Conservation (phyloP, 30 jellyfish, hydroid and myxozoan genomes). For the Aurelia sp. region DNA sequence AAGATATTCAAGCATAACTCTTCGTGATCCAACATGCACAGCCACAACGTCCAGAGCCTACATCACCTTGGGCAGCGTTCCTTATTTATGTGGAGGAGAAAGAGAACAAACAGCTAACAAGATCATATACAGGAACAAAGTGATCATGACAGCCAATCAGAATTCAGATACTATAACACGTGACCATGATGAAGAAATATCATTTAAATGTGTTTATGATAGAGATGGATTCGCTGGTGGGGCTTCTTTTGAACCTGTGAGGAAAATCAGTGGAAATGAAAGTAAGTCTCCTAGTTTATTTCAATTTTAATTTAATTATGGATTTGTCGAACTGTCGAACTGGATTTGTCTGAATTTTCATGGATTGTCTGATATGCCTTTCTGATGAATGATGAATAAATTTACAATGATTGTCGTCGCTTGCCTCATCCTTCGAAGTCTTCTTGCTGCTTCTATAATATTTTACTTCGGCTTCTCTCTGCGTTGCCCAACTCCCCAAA, state of each 20-base stretch:
- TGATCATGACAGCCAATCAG: slow-evolving; percentile 30
- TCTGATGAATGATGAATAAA: too few species aligned
- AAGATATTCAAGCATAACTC: slow-evolving; percentile 21
- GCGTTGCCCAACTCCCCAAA: too few species aligned
- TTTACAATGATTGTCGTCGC: too few species aligned
- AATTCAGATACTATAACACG: slow-evolving; percentile 16
- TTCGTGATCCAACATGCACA: slow-evolving; percentile 26
- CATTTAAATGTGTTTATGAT: not conserved
- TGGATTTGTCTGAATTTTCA: too few species aligned
- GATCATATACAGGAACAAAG: slow-evolving; percentile 38
- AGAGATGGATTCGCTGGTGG: slow-evolving; percentile 17
- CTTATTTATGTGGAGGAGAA: slow-evolving; percentile 31
- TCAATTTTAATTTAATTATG: too few species aligned
- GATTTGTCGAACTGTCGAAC: too few species aligned
- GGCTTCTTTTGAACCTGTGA: slow-evolving; percentile 20
- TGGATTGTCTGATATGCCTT: too few species aligned
- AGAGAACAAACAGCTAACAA: slow-evolving; percentile 9
- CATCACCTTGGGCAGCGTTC: slow-evolving; percentile 30
- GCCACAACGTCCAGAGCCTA: not conserved
- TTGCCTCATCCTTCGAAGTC: too few species aligned
- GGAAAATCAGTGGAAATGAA: slow-evolving; percentile 26
- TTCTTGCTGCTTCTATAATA: not conserved
- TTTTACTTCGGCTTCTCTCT: too few species aligned
- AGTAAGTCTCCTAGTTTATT: too few species aligned
- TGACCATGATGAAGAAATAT: slow-evolving; percentile 24